A percentile compares a stretch with the other conserved stretches of the same genome.
phyloP scores from a whole-genome alignment of 2,113 vertebrate species.

The Dasypus novemcinctus region DNA sequence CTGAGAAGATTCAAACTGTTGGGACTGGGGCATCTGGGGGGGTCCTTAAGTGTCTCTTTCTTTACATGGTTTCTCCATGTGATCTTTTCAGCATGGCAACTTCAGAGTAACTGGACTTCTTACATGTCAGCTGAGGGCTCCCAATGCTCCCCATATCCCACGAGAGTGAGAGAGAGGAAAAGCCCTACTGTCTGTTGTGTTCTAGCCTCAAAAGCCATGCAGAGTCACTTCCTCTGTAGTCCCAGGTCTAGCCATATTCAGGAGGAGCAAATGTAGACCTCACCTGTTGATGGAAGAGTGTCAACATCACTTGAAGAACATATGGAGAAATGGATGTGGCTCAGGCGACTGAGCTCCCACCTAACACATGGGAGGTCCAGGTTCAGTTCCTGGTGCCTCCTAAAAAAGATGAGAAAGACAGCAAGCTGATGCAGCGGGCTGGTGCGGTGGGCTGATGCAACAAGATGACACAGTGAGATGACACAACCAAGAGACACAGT shows the following conservation, averaged over 20 bases:
- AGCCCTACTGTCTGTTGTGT: not conserved
- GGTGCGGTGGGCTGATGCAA: too few species aligned
- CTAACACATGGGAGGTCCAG: too few species aligned
- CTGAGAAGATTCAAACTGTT: not conserved
- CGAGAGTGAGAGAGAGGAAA: not conserved
- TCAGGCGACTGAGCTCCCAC: too few species aligned
- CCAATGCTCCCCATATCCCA: not conserved
- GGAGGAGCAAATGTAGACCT: not conserved
- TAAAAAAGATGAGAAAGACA: too few species aligned
- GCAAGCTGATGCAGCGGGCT: too few species aligned
- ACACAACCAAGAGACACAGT: too few species aligned
- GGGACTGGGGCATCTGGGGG: not conserved
- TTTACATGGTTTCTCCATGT: not conserved
- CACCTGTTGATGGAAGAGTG: not conserved
- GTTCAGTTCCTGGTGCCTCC: too few species aligned
- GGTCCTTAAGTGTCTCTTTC: too few species aligned
- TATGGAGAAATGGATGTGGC: too few species aligned
- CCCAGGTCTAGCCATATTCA: not conserved
- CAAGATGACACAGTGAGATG: too few species aligned
- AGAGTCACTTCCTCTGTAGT: not conserved
- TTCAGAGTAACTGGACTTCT: not conserved
- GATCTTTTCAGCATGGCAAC: not conserved
- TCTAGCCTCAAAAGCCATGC: not conserved
- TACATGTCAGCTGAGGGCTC: not conserved
- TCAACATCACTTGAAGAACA: not conserved